Conservation (phyloP, 2,113 vertebrate species). For the Myotis lucifugus region DNA sequence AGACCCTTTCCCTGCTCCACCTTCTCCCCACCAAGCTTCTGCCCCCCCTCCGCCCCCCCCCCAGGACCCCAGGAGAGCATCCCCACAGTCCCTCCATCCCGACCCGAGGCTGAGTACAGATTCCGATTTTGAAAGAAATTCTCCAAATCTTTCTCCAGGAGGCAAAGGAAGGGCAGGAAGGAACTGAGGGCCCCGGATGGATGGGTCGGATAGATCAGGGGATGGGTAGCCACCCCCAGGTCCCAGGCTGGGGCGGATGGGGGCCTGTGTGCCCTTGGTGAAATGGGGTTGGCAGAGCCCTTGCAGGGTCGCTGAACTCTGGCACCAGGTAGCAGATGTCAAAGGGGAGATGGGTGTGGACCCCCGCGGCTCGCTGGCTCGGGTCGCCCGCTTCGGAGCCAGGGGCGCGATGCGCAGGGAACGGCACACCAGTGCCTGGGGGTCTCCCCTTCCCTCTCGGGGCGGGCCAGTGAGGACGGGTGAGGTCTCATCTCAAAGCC, state of each 20-base stretch:
- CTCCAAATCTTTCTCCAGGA: background rate
- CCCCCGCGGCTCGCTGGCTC: fast-evolving
- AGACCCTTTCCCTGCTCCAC: background rate
- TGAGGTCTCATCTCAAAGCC: background rate
- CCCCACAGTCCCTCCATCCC: fast-evolving
- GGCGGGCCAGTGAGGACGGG: fast-evolving
- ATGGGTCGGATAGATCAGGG: fast-evolving
- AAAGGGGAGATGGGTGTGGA: too few species aligned
- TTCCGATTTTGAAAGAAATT: background rate
- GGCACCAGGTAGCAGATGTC: background rate
- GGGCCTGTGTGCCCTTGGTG: background rate
- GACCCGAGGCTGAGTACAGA: background rate
- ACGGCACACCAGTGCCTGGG: fast-evolving
- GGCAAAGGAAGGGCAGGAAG: background rate
- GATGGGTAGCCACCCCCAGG: background rate
- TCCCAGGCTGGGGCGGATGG: background rate
- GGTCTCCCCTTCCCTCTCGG: background rate
- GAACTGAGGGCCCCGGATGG: background rate
- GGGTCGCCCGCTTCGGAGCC: background rate
- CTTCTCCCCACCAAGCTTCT: background rate
- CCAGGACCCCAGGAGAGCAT: fast-evolving
- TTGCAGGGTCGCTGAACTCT: background rate
- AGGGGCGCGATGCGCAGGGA: too few species aligned
- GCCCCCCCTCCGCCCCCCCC: fast-evolving
- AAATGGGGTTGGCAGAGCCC: background rate